Evolutionary conservation across 1,140 invertebrate species (phyloP), one percentile per base, ranked within the genome.

Genomic region (Neodiprion fabricii): DNA sequence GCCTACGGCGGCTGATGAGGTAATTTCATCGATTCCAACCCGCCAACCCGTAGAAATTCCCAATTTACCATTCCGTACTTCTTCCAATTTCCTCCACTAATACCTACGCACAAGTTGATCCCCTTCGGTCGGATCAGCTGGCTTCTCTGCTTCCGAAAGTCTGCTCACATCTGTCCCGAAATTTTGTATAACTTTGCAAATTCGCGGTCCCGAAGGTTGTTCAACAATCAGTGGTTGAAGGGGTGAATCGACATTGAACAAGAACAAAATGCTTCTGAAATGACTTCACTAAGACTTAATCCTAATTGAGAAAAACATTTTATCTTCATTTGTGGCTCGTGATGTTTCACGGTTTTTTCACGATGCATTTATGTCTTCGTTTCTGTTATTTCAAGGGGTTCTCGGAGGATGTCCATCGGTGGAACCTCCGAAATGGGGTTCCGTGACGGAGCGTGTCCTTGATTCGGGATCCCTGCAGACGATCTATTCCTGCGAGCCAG

Each of bases 401-500:
- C 21, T 69, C 17, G 67, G 21, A 14, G 67, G 67, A 47, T 87
- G 86, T 75, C 83, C 83, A 7, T 28, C 70, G 66, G 80, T 84
- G 8, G 65, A 80, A 71, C 76, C 84, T 14, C 84, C 84, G 8
- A 72, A 85, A 69, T 85, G 82, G 83, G 85, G 85, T 14, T 72
- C 68, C 7, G 80, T 85, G n/a, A 77, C 78, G 28, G 82, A 85
- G 50, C 78, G 78, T n/a, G 76, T 82, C 17, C 81, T 82, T 53
- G 76, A 80, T 69, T 79, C 86, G 72, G 85, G 84, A 53, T 81
- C 82, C 53, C 75, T 84, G 73, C 84, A 85, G 76, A 80, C 78
- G 28, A 74, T 87, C 53, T 87, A 83, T 76, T 85, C 82, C 67
- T 87, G 86, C 74, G 80, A 85, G 73, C 70, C 79, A 4, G 82